phyloP scores from a whole-genome alignment of 2,797 vertebrate species.

The Heterohyrax brucei region DNA sequence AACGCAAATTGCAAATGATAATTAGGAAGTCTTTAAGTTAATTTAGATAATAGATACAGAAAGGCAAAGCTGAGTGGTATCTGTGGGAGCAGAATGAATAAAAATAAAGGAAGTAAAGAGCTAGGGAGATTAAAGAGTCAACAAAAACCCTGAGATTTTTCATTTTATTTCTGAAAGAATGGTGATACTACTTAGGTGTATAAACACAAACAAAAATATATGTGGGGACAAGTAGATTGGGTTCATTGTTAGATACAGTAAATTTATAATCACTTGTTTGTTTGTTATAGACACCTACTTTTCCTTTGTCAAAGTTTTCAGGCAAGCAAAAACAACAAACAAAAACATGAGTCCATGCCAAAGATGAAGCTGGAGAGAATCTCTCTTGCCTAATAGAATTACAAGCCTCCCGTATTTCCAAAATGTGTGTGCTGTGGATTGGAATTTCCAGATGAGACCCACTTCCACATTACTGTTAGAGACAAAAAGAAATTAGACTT shows the following conservation, averaged over 20 bases:
- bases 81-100: background rate
- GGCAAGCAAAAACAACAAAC: constrained; percentile 51
- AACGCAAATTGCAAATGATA: constrained; percentile 3
- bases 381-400: constrained; percentile 26
- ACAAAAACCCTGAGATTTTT: background rate
- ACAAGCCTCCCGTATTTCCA: constrained; percentile 49
- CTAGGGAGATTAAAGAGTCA: background rate
- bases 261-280: constrained; percentile 32
- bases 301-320: constrained; percentile 42
- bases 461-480: constrained; percentile 64
- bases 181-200: background rate
- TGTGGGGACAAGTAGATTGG: background rate
- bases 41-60: background rate
- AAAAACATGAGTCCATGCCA: constrained; percentile 49
- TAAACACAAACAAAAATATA: background rate
- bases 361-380: constrained; percentile 65
- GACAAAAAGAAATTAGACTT: constrained; percentile 41
- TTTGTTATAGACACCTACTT: background rate
- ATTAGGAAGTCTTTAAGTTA: background rate
- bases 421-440: background rate
- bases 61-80: background rate
- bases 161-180: background rate
- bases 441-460: constrained; percentile 67
- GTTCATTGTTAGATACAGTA: background rate
- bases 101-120: background rate